Percentiles rank a stretch among this genome's conserved stretches.
phyloP scores from a whole-genome alignment of 2,888 invertebrate species.

The Dynastes tityus region DNA sequence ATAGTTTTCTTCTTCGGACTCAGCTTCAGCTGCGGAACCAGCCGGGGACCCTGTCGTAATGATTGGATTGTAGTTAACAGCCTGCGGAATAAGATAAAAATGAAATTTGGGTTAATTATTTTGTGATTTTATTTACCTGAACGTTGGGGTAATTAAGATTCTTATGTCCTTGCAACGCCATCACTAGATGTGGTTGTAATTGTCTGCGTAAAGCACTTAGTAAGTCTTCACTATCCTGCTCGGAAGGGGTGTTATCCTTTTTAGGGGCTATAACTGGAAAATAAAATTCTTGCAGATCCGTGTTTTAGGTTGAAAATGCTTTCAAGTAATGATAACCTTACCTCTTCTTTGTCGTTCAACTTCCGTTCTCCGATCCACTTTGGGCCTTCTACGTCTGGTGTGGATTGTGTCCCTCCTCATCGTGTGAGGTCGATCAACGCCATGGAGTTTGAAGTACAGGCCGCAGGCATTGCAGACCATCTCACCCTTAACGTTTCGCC shows the following conservation, averaged over 20 bases:
- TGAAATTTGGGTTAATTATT: not conserved
- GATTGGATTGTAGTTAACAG: constrained; percentile 61
- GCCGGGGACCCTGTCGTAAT: constrained; percentile 65
- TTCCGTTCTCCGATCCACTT: constrained; percentile 67
- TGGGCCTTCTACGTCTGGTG: constrained; percentile 90
- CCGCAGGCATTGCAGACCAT: constrained; percentile 99
- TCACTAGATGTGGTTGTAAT: constrained; percentile 81
- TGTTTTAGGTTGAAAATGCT: too few species aligned
- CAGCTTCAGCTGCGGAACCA: constrained; percentile 65
- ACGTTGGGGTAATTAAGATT: constrained; percentile 64
- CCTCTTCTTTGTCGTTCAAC: constrained; percentile 41
- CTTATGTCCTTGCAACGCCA: constrained; percentile 76
- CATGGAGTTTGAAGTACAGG: constrained; percentile 96
- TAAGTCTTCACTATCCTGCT: constrained; percentile 75
- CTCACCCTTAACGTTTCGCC: constrained; percentile 95
- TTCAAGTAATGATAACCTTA: not conserved
- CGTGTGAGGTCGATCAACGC: constrained; percentile 92
- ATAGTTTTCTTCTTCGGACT: constrained; percentile 72
- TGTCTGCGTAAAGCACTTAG: constrained; percentile 80
- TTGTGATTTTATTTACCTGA: constrained; percentile 50
- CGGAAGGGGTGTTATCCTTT: constrained; percentile 63
- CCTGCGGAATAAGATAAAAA: constrained; percentile 30
- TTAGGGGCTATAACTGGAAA: constrained; percentile 60
- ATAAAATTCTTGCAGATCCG: constrained; percentile 15
- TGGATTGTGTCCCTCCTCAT: constrained; percentile 98